A percentile compares a stretch with the other conserved stretches of the same genome.
These are phyloP conservation scores for Diplazon laetatorius DNA, from an alignment of 2,888 invertebrate species.

Conservation along the genomic window DNA sequence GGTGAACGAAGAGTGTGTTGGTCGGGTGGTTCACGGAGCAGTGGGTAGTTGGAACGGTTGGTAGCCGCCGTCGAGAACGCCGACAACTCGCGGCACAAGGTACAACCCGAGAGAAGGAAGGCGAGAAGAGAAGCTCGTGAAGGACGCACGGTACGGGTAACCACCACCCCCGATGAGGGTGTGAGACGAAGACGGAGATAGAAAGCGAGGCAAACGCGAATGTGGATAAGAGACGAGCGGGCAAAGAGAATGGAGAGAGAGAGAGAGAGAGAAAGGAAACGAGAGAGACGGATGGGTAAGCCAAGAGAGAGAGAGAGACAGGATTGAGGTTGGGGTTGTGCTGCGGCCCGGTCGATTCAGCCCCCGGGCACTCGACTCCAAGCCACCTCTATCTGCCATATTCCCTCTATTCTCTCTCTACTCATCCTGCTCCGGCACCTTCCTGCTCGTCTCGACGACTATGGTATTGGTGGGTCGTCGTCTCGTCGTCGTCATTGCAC, in stretches of 20 bases:
- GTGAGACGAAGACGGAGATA: slow-evolving; percentile 42
- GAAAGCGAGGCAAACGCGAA: slow-evolving; percentile 47
- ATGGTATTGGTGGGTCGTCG: slow-evolving; percentile 43
- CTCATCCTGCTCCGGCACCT: slow-evolving; percentile 74
- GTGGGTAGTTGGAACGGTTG: slow-evolving; percentile 52
- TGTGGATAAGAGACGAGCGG: slow-evolving; percentile 65
- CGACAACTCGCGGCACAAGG: slow-evolving; percentile 58
- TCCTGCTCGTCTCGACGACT: slow-evolving; percentile 60
- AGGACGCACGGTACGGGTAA: slow-evolving; percentile 25
- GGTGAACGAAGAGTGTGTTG: slow-evolving; percentile 33
- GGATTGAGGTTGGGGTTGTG: slow-evolving; percentile 73
- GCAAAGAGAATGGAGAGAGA: slow-evolving; percentile 63
- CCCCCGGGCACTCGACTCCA: slow-evolving; percentile 82
- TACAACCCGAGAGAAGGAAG: slow-evolving; percentile 44
- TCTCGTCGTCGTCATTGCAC: too few species aligned
- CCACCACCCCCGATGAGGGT: slow-evolving; percentile 5
- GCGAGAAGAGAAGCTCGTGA: slow-evolving; percentile 48
- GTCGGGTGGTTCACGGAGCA: slow-evolving; percentile 54
- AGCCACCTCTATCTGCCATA: slow-evolving; percentile 81
- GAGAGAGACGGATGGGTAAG: slow-evolving; percentile 57
- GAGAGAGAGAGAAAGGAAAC: slow-evolving; percentile 50
- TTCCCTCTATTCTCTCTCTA: slow-evolving; percentile 77
- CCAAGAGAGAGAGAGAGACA: slow-evolving; percentile 59
- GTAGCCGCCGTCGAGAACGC: slow-evolving; percentile 57
- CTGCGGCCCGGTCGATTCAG: slow-evolving; percentile 80